Evolutionary conservation across 2,797 vertebrate genomes (phyloP).

Genomic region (Enteromius trimaculatus): DNA sequence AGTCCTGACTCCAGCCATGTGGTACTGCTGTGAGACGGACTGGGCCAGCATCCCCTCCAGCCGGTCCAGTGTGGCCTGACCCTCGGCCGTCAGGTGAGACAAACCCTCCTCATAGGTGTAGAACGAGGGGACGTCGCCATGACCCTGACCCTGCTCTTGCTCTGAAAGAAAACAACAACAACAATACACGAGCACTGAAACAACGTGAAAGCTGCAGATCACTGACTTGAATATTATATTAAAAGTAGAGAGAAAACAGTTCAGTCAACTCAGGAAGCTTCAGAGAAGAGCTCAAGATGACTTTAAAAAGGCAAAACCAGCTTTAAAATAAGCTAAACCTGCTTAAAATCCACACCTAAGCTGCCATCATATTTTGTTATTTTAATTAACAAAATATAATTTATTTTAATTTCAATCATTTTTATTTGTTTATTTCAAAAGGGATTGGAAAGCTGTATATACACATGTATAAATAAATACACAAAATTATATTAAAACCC

Average conservation of each 20-base stretch:
- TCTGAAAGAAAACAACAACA: conserved; percentile 71
- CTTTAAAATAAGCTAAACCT: background rate
- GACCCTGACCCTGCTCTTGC: conserved; percentile 84
- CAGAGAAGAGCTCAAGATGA: background rate
- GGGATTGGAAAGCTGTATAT: background rate
- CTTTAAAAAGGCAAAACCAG: background rate
- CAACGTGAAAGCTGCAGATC: background rate
- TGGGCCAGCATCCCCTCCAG: conserved; percentile 95
- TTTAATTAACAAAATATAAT: background rate
- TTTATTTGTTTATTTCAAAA: background rate
- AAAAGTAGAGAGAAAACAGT: background rate
- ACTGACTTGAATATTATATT: background rate
- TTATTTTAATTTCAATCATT: background rate
- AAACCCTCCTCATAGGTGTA: conserved; percentile 96
- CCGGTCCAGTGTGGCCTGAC: conserved; percentile 90
- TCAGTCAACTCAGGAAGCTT: background rate
- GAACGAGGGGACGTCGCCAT: conserved; percentile 87
- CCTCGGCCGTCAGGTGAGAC: conserved; percentile 88
- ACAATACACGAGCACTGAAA: background rate
- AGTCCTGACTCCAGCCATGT: conserved; percentile 96
- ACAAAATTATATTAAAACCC: too few species aligned
- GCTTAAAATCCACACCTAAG: background rate
- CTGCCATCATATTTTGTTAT: background rate
- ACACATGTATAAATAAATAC: too few species aligned
- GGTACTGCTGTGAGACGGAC: conserved; percentile 87